These are phyloP conservation scores for Labeo rohita DNA, from an alignment of 2,113 vertebrate species.

Conservation along the genomic window DNA sequence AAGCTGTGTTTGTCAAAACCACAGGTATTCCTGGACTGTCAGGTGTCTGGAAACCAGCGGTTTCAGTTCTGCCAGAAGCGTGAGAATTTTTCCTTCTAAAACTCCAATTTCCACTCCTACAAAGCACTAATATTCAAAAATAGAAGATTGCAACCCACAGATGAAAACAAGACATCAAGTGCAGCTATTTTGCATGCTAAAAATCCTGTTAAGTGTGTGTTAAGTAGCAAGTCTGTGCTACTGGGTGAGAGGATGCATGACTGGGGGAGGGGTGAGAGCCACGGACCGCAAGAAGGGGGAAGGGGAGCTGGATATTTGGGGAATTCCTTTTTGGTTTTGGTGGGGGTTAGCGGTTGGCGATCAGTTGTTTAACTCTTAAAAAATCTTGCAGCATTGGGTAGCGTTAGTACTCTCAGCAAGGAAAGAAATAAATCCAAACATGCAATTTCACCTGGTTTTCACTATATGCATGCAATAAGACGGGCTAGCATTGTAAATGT, in stretches of 20 bases:
- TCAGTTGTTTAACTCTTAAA: slow-evolving; percentile 8
- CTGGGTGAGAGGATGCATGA: slow-evolving; percentile 7
- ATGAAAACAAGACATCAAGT: not conserved
- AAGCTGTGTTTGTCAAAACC: slow-evolving; percentile 9
- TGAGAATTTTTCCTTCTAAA: slow-evolving; percentile 3
- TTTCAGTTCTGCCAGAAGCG: slow-evolving; percentile 30
- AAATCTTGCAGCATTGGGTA: not conserved
- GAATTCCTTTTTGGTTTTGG: slow-evolving; percentile 51
- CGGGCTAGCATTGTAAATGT: not conserved
- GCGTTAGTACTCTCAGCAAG: not conserved
- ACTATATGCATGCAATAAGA: not conserved
- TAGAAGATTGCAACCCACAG: not conserved
- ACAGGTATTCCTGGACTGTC: not conserved
- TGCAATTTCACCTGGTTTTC: not conserved
- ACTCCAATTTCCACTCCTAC: not conserved
- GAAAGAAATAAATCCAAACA: not conserved
- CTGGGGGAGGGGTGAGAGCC: not conserved
- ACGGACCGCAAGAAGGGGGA: not conserved
- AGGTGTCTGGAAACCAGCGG: not conserved
- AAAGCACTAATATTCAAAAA: not conserved
- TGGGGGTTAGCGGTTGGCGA: slow-evolving; percentile 31
- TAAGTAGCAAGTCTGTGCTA: not conserved
- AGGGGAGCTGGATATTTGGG: slow-evolving; percentile 41
- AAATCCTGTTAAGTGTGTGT: slow-evolving; percentile 7
- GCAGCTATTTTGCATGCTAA: not conserved